Percentiles rank a stretch among this genome's conserved stretches.
Evolutionary conservation across 2,888 invertebrate genomes (phyloP).

Genomic region (Eupithecia abbreviata): DNA sequence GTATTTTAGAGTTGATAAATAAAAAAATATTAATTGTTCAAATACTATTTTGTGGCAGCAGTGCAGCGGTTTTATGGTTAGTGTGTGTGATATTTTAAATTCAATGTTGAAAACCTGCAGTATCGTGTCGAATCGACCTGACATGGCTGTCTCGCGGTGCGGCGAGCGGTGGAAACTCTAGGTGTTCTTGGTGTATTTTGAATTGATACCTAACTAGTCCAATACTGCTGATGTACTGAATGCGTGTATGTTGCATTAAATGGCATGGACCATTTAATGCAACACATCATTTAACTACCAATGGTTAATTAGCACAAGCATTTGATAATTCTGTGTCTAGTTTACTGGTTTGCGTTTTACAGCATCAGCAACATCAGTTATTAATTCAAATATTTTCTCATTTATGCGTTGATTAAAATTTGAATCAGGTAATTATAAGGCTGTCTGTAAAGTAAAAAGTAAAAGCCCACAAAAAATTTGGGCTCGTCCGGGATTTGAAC

Average conservation of each 20-base stretch:
- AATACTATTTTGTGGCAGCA: too few species aligned
- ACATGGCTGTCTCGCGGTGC: too few species aligned
- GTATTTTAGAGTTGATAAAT: too few species aligned
- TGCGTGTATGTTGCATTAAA: not conserved
- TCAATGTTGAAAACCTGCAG: too few species aligned
- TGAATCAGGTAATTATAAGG: not conserved
- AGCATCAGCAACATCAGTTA: not conserved
- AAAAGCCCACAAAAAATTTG: slow-evolving; percentile 51
- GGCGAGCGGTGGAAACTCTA: too few species aligned
- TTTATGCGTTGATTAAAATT: not conserved
- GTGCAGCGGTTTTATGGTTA: too few species aligned
- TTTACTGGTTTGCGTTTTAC: not conserved
- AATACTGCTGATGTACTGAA: not conserved
- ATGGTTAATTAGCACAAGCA: not conserved
- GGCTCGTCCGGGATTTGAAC: slow-evolving; percentile 85
- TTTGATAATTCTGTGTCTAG: not conserved
- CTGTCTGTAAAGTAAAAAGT: not conserved
- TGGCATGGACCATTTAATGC: not conserved
- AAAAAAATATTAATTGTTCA: too few species aligned
- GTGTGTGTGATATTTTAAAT: too few species aligned
- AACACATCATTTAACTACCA: not conserved
- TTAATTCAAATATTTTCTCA: not conserved
- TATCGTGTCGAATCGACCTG: too few species aligned
- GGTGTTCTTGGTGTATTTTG: too few species aligned
- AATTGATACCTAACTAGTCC: too few species aligned